Base-by-base conservation (phyloP, 2,888 invertebrate genomes). In the Acrocyrtus sp. region DNA sequence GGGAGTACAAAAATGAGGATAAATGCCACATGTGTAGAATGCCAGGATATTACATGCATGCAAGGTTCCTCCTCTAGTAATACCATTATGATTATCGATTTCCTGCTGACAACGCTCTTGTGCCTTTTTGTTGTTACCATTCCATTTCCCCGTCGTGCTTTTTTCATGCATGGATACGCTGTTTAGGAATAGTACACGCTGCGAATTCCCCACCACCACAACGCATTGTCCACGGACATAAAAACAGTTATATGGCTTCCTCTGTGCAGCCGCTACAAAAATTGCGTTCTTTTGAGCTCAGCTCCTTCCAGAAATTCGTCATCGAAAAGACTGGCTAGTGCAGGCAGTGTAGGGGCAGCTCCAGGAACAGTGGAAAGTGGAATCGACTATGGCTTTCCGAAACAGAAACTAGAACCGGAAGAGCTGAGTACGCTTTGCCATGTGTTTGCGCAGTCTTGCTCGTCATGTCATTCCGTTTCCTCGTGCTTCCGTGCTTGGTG, bases 51-150 rank as follows among this genome's bases (percentile, higher is more conserved):
- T 41, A 53, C 21, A 39, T 56, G 24, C 21, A 41, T 34, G 34
- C 34, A 39, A 39, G 39, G 56, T 56, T 22, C 41, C 15, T 19
- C 5, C 53, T 34, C 53, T 12, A 34, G 29, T 21, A 39, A 39
- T 39, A 56, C 34, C 56, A 22, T 56, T 17, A 39, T 56, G 56
- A 56, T 56, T 56, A 56, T 56, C 56, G 56, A 56, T 56, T 56
- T 56, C 56, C 56, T 56, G 56, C 56, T 41, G 56, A 56, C 56
- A 56, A 56, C 34, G 39, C 39, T 34, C 6, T 34, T 34, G 6
- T 34, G 34, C 6, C 34, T 34, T 34, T 34, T 5, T 34, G 5
- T 12, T 34, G 34, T 5, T 12, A 34, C 6, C 34, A 34, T 34
- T 34, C n/a, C n/a, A n/a, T n/a, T n/a, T n/a, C n/a, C n/a, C n/a